Percentiles rank a stretch among this genome's conserved stretches.
Conservation (phyloP, 2,888 invertebrate species). For the Lapara coniferarum region DNA sequence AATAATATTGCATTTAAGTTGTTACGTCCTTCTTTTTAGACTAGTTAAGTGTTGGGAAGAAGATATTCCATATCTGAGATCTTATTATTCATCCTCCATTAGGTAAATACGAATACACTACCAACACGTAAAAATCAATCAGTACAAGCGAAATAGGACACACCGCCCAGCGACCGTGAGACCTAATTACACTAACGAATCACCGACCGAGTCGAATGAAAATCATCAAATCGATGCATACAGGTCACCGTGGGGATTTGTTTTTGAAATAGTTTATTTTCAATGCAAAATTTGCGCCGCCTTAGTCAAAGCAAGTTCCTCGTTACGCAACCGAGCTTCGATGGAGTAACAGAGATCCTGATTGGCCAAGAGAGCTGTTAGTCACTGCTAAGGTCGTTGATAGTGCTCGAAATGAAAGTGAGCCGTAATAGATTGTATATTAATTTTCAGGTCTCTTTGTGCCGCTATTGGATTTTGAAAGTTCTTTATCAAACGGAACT, state of each 20-base stretch:
- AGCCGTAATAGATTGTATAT: neutral
- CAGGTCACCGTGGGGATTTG: slow-evolving; percentile 12
- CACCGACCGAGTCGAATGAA: neutral
- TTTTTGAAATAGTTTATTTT: slow-evolving; percentile 18
- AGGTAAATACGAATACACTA: neutral
- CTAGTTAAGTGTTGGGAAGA: too few relatives aligned
- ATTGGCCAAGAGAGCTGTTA: slow-evolving; percentile 25
- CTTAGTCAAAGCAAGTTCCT: slow-evolving; percentile 21
- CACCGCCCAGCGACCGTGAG: neutral
- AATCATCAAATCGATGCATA: slow-evolving; percentile 1
- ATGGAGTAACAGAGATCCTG: slow-evolving; percentile 24
- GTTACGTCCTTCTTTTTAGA: neutral
- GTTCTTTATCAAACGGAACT: neutral
- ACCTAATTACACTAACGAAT: slow-evolving; percentile 2
- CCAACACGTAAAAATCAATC: neutral
- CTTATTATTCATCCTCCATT: too few relatives aligned
- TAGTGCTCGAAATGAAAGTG: neutral
- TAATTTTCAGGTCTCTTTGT: neutral
- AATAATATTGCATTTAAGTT: neutral
- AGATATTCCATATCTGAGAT: too few relatives aligned
- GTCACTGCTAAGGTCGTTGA: neutral
- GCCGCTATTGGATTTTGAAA: neutral
- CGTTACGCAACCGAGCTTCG: slow-evolving; percentile 15
- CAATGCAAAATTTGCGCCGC: slow-evolving; percentile 13
- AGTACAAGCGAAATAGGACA: neutral